Evolutionary conservation across 2,797 vertebrate genomes (phyloP).

Genomic region (Austrolebias charrua): DNA sequence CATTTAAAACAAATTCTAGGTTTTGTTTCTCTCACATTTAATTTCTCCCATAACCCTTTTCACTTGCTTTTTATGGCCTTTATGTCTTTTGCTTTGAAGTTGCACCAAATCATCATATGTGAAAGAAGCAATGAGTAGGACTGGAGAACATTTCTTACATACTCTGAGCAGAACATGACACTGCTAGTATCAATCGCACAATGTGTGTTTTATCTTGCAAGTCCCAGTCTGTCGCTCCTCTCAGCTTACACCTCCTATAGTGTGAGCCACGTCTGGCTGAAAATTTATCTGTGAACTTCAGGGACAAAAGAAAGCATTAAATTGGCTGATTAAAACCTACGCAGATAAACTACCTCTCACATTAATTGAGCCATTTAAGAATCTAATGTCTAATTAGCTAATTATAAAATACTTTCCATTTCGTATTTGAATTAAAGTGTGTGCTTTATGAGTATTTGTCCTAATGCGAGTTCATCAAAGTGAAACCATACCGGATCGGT

Average conservation of each 20-base stretch:
- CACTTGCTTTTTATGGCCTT: neutral
- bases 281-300: conserved; percentile 16
- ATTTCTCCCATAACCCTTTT: neutral
- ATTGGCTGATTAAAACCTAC: conserved; percentile 3
- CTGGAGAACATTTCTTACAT: conserved; percentile 8
- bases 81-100: conserved; percentile 11
- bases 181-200: conserved; percentile 44
- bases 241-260: conserved; percentile 28
- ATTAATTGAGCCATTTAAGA: neutral
- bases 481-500: too few species aligned
- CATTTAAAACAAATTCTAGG: conserved; percentile 2
- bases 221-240: conserved; percentile 19
- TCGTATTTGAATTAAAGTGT: too few species aligned
- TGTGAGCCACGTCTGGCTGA: conserved; percentile 31
- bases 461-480: too few species aligned
- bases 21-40: conserved; percentile 29
- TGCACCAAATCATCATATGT: too few species aligned
- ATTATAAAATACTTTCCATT: neutral
- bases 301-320: conserved; percentile 16
- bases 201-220: conserved; percentile 31
- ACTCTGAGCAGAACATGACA: conserved; percentile 44
- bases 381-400: too few species aligned
- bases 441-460: too few species aligned
- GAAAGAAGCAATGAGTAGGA: conserved; percentile 8
- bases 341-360: neutral